Evolutionary conservation across 2,797 vertebrate genomes (phyloP).

Genomic region (Hoplostethus mediterraneus): DNA sequence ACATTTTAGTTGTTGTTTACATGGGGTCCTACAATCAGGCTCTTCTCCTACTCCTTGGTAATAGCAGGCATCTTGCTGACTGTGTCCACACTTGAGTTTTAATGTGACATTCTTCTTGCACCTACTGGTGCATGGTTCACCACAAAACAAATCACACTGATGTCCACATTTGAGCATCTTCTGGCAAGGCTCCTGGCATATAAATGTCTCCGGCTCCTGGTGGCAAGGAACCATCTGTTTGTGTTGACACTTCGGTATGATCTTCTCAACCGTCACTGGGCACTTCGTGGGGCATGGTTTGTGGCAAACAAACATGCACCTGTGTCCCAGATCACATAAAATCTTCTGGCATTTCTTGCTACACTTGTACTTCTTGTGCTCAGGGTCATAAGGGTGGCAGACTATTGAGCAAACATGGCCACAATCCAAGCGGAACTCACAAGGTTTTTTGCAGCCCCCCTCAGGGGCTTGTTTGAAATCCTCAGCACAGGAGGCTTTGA

Average conservation of each 20-base stretch:
- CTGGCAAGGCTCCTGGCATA: slow-evolving; percentile 85
- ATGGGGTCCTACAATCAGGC: slow-evolving; percentile 79
- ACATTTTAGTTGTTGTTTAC: slow-evolving; percentile 83
- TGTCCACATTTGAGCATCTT: slow-evolving; percentile 88
- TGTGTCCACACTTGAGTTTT: slow-evolving; percentile 88
- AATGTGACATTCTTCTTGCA: slow-evolving; percentile 81
- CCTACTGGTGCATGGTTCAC: slow-evolving; percentile 76
- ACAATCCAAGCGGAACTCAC: slow-evolving; percentile 90
- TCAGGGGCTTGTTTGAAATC: slow-evolving; percentile 92
- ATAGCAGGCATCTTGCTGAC: slow-evolving; percentile 82
- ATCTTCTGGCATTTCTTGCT: slow-evolving; percentile 88
- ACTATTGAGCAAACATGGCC: slow-evolving; percentile 92
- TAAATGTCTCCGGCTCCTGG: slow-evolving; percentile 76
- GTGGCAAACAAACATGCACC: slow-evolving; percentile 83
- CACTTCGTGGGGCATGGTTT: slow-evolving; percentile 84
- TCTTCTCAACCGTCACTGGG: slow-evolving; percentile 85
- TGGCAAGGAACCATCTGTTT: slow-evolving; percentile 91
- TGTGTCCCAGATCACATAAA: slow-evolving; percentile 88
- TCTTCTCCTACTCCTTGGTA: slow-evolving; percentile 22
- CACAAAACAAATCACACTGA: slow-evolving; percentile 84
- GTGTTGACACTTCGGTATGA: slow-evolving; percentile 87
- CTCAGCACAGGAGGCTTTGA: slow-evolving; percentile 78
- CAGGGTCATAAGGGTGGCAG: slow-evolving; percentile 92
- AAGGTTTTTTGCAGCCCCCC: slow-evolving; percentile 91
- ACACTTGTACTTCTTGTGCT: slow-evolving; percentile 89